These are phyloP conservation scores for Paedocypris sp. DNA, from an alignment of 2,113 vertebrate genomes.

Conservation along the genomic window DNA sequence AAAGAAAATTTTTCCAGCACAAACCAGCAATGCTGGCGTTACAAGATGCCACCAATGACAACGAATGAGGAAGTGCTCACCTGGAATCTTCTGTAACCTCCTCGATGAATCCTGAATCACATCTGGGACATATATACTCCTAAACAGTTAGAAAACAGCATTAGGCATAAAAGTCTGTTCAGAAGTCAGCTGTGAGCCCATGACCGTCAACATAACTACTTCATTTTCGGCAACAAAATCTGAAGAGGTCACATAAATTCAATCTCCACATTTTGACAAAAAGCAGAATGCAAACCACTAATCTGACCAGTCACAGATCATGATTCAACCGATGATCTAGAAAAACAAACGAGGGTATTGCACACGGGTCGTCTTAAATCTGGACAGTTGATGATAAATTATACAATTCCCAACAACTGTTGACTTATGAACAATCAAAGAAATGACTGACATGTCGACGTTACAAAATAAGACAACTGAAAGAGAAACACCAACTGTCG, in stretches of 20 bases:
- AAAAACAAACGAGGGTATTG: constrained; percentile 23
- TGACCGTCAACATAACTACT: neutral
- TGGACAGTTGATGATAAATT: neutral
- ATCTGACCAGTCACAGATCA: neutral
- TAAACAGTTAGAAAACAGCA: constrained; percentile 44
- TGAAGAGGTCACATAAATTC: too few relatives aligned
- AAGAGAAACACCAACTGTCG: neutral
- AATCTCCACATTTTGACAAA: too few relatives aligned
- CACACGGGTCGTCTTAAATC: neutral
- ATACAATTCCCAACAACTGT: neutral
- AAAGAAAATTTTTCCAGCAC: neutral
- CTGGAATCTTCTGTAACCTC: constrained; percentile 93
- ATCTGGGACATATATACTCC: constrained; percentile 88
- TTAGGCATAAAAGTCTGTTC: neutral
- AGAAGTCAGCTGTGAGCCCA: neutral
- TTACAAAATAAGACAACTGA: neutral
- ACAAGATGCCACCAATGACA: neutral
- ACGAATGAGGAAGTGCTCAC: constrained; percentile 47
- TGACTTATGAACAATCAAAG: neutral
- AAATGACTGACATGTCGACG: neutral
- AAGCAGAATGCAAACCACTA: too few relatives aligned
- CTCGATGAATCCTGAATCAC: constrained; percentile 90
- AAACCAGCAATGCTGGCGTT: neutral
- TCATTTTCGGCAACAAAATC: too few relatives aligned
- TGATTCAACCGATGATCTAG: neutral